Conservation (phyloP, 2,888 invertebrate species). For the Hedychridium roseum region DNA sequence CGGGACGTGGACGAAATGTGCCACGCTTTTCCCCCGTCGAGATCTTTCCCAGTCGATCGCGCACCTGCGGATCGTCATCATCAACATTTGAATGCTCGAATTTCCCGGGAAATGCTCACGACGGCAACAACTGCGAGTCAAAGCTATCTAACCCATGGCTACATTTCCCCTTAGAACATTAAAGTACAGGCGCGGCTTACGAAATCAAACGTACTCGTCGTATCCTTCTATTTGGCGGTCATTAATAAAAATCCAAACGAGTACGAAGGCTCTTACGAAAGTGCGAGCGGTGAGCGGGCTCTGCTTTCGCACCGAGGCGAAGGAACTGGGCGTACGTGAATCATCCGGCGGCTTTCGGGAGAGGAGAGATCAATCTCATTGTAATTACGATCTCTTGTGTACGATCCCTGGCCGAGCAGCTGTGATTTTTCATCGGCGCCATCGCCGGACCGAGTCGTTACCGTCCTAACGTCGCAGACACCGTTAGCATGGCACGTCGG, state of each 20-base stretch:
- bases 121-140: too few species aligned
- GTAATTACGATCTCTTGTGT: conserved; percentile 35
- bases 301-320: conserved; percentile 19
- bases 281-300: conserved; percentile 11
- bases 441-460: neutral
- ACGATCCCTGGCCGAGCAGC: conserved; percentile 17
- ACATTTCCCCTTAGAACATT: too few species aligned
- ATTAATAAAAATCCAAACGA: too few species aligned
- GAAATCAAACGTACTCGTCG: too few species aligned
- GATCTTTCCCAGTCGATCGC: too few species aligned
- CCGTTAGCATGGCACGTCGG: neutral
- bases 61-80: too few species aligned
- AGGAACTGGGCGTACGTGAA: conserved; percentile 25
- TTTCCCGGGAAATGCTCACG: too few species aligned
- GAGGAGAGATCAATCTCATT: conserved; percentile 45
- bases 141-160: too few species aligned
- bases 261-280: too few species aligned
- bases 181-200: too few species aligned
- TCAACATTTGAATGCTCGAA: too few species aligned
- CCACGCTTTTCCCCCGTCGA: neutral
- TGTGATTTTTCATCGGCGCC: conserved; percentile 26
- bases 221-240: too few species aligned
- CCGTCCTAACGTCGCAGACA: neutral
- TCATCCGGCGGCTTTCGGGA: conserved; percentile 37
- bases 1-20: conserved; percentile 6